A percentile compares a stretch with the other conserved stretches of the same genome.
These are phyloP conservation scores for Micromys minutus DNA, from an alignment of 2,113 vertebrate genomes.

Conservation along the genomic window DNA sequence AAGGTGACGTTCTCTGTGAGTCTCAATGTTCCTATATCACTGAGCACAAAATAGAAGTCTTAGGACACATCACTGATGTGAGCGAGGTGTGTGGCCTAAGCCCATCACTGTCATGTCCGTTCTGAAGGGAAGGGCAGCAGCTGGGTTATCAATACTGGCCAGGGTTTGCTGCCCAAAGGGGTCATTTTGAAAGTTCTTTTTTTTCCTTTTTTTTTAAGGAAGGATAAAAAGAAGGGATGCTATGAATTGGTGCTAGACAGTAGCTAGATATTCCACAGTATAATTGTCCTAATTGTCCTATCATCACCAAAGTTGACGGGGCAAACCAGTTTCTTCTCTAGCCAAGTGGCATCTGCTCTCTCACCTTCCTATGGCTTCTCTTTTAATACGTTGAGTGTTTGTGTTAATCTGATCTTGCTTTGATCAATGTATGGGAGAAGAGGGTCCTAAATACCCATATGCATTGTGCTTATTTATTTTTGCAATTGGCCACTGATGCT, in stretches of 20 bases:
- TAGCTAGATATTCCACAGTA: neutral
- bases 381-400: neutral
- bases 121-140: neutral
- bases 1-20: neutral
- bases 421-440: neutral
- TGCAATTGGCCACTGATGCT: neutral
- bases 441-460: neutral
- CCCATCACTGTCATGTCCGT: neutral
- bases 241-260: neutral
- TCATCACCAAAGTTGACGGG: neutral
- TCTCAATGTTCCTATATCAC: constrained; percentile 30
- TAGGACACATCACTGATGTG: neutral
- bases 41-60: constrained; percentile 39
- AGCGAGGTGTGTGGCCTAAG: neutral
- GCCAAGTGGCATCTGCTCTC: neutral
- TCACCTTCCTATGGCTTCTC: neutral
- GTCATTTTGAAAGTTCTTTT: neutral
- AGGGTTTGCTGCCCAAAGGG: neutral
- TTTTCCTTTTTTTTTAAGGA: too few relatives aligned
- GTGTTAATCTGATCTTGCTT: neutral
- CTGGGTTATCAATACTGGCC: neutral
- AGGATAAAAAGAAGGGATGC: neutral
- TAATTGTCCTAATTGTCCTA: neutral
- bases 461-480: neutral
- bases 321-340: neutral